These are phyloP conservation scores for Apodemus agrarius DNA, from an alignment of 2,797 vertebrate genomes.

Conservation along the genomic window DNA sequence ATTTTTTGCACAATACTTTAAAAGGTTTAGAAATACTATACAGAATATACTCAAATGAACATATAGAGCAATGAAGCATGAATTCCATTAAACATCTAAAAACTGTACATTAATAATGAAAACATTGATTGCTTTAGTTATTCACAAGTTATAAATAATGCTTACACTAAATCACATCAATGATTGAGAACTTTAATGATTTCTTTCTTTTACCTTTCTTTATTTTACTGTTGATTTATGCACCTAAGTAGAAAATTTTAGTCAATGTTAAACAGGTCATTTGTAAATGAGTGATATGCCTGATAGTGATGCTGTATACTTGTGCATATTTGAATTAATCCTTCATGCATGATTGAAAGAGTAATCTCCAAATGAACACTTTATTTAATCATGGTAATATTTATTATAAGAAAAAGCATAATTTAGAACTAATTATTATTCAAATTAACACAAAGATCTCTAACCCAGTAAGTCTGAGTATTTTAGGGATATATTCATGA, in stretches of 20 bases:
- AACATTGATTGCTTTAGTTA: background rate
- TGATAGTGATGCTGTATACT: background rate
- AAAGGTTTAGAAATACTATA: background rate
- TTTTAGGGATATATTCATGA: background rate
- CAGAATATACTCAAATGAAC: background rate
- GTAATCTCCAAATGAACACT: background rate
- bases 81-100: background rate
- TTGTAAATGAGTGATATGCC: background rate
- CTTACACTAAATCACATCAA: background rate
- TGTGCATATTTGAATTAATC: background rate
- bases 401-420: background rate
- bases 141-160: background rate
- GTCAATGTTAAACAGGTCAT: background rate
- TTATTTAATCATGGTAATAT: background rate
- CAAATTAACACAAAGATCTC: background rate
- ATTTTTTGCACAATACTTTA: background rate
- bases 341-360: background rate
- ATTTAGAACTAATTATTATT: background rate
- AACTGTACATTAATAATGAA: background rate
- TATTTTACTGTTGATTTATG: background rate
- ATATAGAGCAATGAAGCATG: background rate
- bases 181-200: background rate
- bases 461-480: background rate
- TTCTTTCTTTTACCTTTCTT: background rate
- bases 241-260: background rate